Conservation (phyloP, 2,113 vertebrate species). For the Passer montanus region DNA sequence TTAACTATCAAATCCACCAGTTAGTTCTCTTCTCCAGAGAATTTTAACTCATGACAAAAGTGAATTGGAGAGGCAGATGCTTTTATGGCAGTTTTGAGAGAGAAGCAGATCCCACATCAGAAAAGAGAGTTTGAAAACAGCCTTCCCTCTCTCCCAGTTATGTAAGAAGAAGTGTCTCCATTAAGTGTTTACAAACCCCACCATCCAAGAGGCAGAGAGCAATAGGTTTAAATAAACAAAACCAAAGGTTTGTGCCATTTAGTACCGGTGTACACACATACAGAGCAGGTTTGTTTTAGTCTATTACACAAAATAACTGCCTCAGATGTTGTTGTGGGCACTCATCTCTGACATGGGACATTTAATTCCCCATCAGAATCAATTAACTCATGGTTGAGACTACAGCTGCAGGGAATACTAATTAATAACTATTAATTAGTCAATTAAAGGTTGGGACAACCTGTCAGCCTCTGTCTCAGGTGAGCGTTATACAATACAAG, state of each 20-base stretch:
- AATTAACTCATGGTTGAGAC: slow-evolving; percentile 63
- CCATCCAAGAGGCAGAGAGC: not conserved
- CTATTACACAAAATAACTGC: slow-evolving; percentile 55
- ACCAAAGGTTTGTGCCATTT: not conserved
- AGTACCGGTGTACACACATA: not conserved
- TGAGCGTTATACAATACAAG: slow-evolving; percentile 48
- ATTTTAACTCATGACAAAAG: slow-evolving; percentile 28
- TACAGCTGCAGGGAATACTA: slow-evolving; percentile 61
- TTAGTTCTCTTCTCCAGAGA: not conserved
- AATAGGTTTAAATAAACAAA: slow-evolving; percentile 39
- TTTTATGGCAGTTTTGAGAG: not conserved
- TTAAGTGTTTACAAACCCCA: not conserved
- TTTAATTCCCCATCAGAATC: slow-evolving; percentile 67
- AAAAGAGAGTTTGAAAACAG: not conserved
- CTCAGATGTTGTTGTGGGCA: slow-evolving; percentile 56
- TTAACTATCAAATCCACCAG: slow-evolving; percentile 22
- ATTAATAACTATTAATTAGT: slow-evolving; percentile 72
- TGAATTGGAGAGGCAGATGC: slow-evolving; percentile 23
- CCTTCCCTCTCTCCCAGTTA: not conserved
- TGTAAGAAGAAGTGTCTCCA: not conserved
- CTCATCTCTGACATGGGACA: slow-evolving; percentile 64
- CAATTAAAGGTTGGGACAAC: slow-evolving; percentile 65
- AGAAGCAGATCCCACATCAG: not conserved
- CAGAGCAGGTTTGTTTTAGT: slow-evolving; percentile 30
- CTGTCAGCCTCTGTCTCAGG: slow-evolving; percentile 64